Base-by-base conservation (phyloP, 2,797 vertebrate species). In the Sebastes nivosus region DNA sequence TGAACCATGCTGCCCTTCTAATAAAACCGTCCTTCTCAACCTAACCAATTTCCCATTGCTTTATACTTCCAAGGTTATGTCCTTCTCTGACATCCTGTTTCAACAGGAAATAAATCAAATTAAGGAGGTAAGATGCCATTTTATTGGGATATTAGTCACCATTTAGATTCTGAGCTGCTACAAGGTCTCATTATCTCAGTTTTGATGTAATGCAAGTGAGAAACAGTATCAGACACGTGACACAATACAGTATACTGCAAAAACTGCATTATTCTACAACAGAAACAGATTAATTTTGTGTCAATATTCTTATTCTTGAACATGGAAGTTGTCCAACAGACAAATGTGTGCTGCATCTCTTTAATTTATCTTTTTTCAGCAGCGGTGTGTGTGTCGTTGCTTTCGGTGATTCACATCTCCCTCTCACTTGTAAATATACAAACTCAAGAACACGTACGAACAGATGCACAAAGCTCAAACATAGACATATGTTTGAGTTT, bases 61-160 rank as follows among this genome's bases (percentile, higher is more conserved):
- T 72, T 52, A 69, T 63, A 68, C 29, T 67, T 20, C 10, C 60
- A 72, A 67, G 69, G 77, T 81, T 72, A 60, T 71, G 67, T 84
- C 42, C 20, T 76, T 78, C 32, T 6, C 60, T 72, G 55, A 76
- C 69, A 77, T 82, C 36, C 29, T 77, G 46, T 80, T 81, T 84
- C 61, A 79, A 27, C 14, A 5, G 13, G 42, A 86, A 79, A 82
- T 83, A 63, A 68, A 86, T 88, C 69, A 34, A 79, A 80, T 86
- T 70, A 84, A 75, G 32, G 74, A 64, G 30, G 29, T 61, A 67
- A 72, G 32, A 86, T 71, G 64, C 34, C 60, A 55, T 81, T 88
- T 83, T 20, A 59, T 42, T 69, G 54, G 66, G 29, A 72, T 67
- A 86, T 85, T 69, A 81, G 54, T 73, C 29, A 72, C 57, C 30